Conservation (phyloP, 2,888 invertebrate genomes). For the Drosophila trichaetosa region DNA sequence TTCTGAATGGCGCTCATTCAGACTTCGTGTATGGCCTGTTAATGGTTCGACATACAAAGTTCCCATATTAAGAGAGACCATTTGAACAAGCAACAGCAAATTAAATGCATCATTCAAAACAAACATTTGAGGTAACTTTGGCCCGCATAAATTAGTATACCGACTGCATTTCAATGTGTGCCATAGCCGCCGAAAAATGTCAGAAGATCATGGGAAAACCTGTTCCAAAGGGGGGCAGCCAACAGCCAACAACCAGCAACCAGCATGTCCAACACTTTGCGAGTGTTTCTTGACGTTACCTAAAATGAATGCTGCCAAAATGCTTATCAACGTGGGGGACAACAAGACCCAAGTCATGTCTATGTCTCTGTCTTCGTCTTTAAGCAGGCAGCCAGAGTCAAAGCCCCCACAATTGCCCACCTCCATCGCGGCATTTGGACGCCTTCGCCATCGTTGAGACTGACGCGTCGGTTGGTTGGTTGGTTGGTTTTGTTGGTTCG, state of each 20-base stretch:
- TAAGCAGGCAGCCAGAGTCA: slow-evolving; percentile 41
- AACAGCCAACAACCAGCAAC: slow-evolving; percentile 26
- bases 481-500: slow-evolving; percentile 3
- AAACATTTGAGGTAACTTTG: slow-evolving; percentile 58
- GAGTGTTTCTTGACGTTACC: slow-evolving; percentile 64
- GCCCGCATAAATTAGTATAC: slow-evolving; percentile 76
- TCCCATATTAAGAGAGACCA: slow-evolving; percentile 43
- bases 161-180: slow-evolving; percentile 54
- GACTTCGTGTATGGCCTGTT: slow-evolving; percentile 45
- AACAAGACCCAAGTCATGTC: slow-evolving; percentile 44
- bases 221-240: slow-evolving; percentile 18
- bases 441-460: slow-evolving; percentile 16
- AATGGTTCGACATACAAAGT: slow-evolving; percentile 25
- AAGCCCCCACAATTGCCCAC: slow-evolving; percentile 51
- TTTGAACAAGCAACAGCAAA: slow-evolving; percentile 45
- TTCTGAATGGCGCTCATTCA: slow-evolving; percentile 34
- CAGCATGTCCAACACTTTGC: slow-evolving; percentile 72
- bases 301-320: slow-evolving; percentile 51
- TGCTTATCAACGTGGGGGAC: slow-evolving; percentile 76
- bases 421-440: slow-evolving; percentile 28
- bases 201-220: slow-evolving; percentile 43
- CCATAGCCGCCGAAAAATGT: slow-evolving; percentile 38
- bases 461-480: slow-evolving; percentile 18
- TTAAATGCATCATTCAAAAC: slow-evolving; percentile 73
- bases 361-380: slow-evolving; percentile 26